Evolutionary conservation across 2,888 invertebrate genomes (phyloP), one percentile per base, ranked within the genome.

Genomic region (Hecatera dysodea): DNA sequence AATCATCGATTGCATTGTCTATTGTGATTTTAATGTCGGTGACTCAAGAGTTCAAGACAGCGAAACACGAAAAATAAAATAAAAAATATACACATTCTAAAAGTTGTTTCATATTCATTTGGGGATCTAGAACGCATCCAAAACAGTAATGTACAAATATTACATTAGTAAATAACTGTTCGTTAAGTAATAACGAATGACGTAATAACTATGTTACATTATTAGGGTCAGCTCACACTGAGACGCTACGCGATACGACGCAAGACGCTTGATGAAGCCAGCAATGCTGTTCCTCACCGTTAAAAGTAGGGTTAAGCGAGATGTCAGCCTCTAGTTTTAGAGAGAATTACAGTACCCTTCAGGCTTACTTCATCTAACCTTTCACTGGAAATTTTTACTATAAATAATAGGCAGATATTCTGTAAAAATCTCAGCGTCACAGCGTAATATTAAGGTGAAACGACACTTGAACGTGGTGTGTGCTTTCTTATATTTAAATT

Each of bases 61-160:
- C 7, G 22, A 17, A 50, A 24, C 24, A 24, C n/a, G 11, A 50
- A 56, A 53, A 53, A 24, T 8, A 29, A 19, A 5, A 33, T 7
- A 46, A 17, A 42, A 24, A 36, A 33, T 19, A n/a, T 36, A 42
- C 48, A 24, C 39, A 61, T 72, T 64, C 72, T 55, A 77, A 77
- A 61, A 44, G n/a, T 48, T 48, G 33, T 68, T 76, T 44, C 33
- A 27, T n/a, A 50, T 36, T 44, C 7, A 55, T 78, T 61, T 66
- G 42, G 24, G 50, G 46, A 74, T 74, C 48, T 71, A 67, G 63
- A 72, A 61, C 78, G 64, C 63, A 48, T 67, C 63, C 29, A 52
- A 80, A 70, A 81, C 71, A 42, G 81, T 81, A 78, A 77, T 77
- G 66, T 77, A 66, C 66, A 53, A 67, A 80, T 76, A 75, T 72